A percentile compares a stretch with the other conserved stretches of the same genome.
These are phyloP conservation scores for Esox masquinongy DNA, from an alignment of 2,797 vertebrate genomes.

Conservation along the genomic window DNA sequence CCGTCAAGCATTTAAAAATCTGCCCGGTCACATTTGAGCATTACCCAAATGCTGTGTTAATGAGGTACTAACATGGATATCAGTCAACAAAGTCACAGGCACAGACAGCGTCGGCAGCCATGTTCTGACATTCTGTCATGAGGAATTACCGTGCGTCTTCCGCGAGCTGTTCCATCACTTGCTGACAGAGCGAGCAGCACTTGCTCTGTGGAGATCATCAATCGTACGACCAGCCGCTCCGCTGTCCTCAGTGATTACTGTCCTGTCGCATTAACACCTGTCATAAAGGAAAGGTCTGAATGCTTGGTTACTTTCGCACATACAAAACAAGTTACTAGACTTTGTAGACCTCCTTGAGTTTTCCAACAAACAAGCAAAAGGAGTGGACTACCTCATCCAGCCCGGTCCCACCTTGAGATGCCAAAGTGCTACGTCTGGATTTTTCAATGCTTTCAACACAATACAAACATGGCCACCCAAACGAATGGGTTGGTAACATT, in stretches of 20 bases:
- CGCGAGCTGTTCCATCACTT: background rate
- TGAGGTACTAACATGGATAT: background rate
- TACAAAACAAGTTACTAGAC: background rate
- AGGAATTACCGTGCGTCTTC: background rate
- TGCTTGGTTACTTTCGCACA: background rate
- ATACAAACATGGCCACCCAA: too few species aligned
- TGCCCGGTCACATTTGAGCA: constrained; percentile 53
- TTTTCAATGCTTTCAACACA: too few species aligned
- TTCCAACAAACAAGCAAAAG: background rate
- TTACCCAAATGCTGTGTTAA: background rate
- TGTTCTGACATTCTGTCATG: background rate
- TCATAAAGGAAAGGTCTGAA: background rate
- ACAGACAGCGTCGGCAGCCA: background rate
- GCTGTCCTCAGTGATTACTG: background rate
- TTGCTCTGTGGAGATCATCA: background rate
- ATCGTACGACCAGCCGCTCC: background rate
- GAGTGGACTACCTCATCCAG: too few species aligned
- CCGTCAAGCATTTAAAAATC: constrained; percentile 34
- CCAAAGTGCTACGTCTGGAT: too few species aligned
- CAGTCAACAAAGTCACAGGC: background rate
- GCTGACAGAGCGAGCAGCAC: background rate
- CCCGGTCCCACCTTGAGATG: background rate
- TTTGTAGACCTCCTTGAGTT: background rate
- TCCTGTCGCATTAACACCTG: background rate
- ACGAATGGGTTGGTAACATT: too few species aligned